Conservation (phyloP, 2,797 vertebrate genomes). For the Syngnathus acus region DNA sequence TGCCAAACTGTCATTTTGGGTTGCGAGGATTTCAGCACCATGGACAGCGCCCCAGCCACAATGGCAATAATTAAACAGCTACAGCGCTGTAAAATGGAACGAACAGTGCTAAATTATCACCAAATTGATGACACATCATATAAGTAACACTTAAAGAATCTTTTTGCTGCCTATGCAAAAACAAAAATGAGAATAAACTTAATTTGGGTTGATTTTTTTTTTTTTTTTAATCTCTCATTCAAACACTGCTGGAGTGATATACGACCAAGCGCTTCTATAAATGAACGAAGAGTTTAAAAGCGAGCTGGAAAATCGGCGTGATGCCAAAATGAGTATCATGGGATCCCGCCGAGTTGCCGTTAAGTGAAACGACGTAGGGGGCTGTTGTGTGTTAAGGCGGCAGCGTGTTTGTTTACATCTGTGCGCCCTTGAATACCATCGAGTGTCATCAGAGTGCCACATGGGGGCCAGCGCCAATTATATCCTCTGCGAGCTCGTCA, state of each 20-base stretch:
- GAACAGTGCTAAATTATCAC: not conserved
- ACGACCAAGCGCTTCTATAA: not conserved
- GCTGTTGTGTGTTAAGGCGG: slow-evolving; percentile 17
- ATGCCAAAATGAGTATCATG: slow-evolving; percentile 50
- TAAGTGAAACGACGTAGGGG: slow-evolving; percentile 42
- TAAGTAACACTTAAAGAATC: not conserved
- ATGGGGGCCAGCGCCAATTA: slow-evolving; percentile 57
- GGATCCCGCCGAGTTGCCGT: slow-evolving; percentile 41
- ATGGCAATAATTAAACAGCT: too few species aligned
- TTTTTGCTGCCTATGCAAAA: not conserved
- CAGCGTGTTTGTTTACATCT: slow-evolving; percentile 49
- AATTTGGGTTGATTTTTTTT: not conserved
- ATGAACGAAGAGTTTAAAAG: not conserved
- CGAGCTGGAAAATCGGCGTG: slow-evolving; percentile 29
- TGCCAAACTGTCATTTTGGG: not conserved
- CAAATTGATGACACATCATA: not conserved
- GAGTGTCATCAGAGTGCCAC: slow-evolving; percentile 47
- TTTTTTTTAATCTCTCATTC: not conserved
- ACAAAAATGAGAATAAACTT: not conserved
- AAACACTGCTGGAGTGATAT: not conserved
- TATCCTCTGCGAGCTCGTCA: slow-evolving; percentile 42
- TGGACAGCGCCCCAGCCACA: not conserved
- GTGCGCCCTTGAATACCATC: slow-evolving; percentile 40
- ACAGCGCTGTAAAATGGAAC: not conserved
- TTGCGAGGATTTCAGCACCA: not conserved